These are phyloP conservation scores for Solen grandis DNA, from an alignment of 1,140 invertebrate genomes.

Conservation along the genomic window DNA sequence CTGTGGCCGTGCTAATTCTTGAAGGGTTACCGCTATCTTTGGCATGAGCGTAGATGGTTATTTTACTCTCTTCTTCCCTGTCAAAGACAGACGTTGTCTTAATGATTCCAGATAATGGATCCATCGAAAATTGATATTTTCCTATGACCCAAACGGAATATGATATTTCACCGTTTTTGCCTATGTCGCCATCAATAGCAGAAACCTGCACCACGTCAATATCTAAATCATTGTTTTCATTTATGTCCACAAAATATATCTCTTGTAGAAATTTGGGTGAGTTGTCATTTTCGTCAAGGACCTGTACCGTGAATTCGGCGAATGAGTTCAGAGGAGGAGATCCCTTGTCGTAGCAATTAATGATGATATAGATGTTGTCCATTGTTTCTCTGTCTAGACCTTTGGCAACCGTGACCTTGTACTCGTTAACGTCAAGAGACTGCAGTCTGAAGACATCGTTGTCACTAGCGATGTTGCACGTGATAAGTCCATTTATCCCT, in stretches of 20 bases:
- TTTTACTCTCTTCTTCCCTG: constrained; percentile 83
- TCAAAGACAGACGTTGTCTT: constrained; percentile 75
- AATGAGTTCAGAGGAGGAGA: constrained; percentile 88
- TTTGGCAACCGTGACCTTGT: constrained; percentile 84
- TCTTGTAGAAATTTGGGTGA: constrained; percentile 89
- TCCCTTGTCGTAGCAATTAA: constrained; percentile 84
- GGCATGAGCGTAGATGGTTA: constrained; percentile 83
- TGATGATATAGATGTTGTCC: constrained; percentile 58
- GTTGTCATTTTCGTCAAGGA: constrained; percentile 95
- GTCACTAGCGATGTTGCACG: constrained; percentile 59
- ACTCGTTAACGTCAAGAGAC: constrained; percentile 62
- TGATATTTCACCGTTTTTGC: constrained; percentile 92
- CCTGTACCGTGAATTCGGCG: constrained; percentile 96
- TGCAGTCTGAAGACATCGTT: constrained; percentile 65
- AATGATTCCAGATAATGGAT: constrained; percentile 62
- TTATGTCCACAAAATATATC: constrained; percentile 89
- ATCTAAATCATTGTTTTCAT: constrained; percentile 89
- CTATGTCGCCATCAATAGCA: constrained; percentile 94
- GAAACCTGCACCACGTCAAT: constrained; percentile 81
- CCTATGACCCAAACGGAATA: constrained; percentile 88
- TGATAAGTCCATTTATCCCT: constrained; percentile 68
- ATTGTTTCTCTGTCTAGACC: constrained; percentile 94
- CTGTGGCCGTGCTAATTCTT: constrained; percentile 66
- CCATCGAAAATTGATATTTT: constrained; percentile 80
- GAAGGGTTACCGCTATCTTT: constrained; percentile 84